phyloP scores from a whole-genome alignment of 2,797 vertebrate species.

The Lagorchestes hirsutus region DNA sequence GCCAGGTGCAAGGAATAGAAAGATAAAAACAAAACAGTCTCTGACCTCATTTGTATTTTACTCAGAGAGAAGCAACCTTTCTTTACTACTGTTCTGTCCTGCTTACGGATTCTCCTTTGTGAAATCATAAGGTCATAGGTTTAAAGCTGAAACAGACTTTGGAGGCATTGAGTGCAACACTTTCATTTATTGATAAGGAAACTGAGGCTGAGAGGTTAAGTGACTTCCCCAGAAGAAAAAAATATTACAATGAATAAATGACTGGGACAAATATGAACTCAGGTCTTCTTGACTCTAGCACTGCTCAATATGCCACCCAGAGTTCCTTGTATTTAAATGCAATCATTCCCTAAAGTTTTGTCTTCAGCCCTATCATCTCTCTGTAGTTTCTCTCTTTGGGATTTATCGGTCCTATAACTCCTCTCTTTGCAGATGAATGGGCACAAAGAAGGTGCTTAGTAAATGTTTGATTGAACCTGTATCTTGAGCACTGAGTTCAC shows the following conservation, averaged over 20 bases:
- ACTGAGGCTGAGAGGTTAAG: no score
- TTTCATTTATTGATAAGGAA: not conserved
- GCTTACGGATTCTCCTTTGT: not conserved
- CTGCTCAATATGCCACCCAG: not conserved
- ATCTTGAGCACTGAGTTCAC: not conserved
- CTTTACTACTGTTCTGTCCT: not conserved
- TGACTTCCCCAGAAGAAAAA: not conserved
- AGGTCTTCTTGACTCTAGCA: not conserved
- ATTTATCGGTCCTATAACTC: not conserved
- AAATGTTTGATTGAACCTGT: not conserved
- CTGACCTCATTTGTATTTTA: not conserved
- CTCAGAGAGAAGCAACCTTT: not conserved
- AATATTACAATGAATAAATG: not conserved
- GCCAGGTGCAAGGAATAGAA: not conserved
- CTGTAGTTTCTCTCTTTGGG: not conserved
- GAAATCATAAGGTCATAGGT: not conserved
- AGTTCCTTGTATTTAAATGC: not conserved
- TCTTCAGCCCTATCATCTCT: not conserved
- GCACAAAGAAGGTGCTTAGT: not conserved
- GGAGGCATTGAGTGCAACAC: not conserved
- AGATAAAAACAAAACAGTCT: conserved; percentile 2
- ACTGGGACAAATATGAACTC: not conserved
- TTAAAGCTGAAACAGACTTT: not conserved
- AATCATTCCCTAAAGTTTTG: not conserved
- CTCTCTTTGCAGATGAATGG: not conserved